These are phyloP conservation scores for Nemopilema nomurai DNA, from an alignment of 30 jellyfish, hydroid and myxozoan genomes.

Conservation along the genomic window DNA sequence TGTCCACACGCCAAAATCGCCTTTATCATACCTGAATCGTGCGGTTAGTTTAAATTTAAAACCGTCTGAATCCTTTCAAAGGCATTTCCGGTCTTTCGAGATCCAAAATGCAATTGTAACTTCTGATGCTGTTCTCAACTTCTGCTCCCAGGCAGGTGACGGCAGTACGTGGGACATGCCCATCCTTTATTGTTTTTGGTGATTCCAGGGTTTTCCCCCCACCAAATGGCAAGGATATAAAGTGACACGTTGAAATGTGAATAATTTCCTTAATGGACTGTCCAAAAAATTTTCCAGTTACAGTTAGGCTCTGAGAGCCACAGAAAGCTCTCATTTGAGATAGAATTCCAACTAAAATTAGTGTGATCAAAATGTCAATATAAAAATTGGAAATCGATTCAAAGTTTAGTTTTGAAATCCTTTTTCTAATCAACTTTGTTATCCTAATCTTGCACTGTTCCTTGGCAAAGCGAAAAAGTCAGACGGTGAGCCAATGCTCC, in stretches of 20 bases:
- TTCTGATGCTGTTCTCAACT: constrained; percentile 28
- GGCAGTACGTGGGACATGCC: constrained; percentile 44
- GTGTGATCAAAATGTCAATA: neutral
- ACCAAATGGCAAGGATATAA: neutral
- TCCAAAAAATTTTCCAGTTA: too few species aligned
- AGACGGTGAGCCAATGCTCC: neutral
- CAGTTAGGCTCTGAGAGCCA: neutral
- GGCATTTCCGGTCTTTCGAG: neutral
- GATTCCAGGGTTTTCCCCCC: constrained; percentile 29
- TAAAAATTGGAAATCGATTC: neutral
- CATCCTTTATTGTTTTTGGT: neutral
- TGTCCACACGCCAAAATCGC: neutral
- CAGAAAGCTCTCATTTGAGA: neutral
- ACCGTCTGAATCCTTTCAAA: neutral
- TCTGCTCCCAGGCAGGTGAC: constrained; percentile 62
- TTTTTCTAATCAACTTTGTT: neutral
- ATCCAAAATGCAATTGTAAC: neutral
- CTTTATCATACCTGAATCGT: neutral
- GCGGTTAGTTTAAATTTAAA: neutral
- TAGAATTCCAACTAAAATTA: neutral
- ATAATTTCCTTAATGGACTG: too few species aligned
- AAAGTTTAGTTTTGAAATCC: neutral
- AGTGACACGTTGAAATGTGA: neutral
- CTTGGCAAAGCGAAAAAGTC: constrained; percentile 13
- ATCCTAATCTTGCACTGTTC: neutral